Percentiles rank a stretch among this genome's conserved stretches.
phyloP scores from a whole-genome alignment of 2,113 vertebrate species.

The Tachysurus vachellii region DNA sequence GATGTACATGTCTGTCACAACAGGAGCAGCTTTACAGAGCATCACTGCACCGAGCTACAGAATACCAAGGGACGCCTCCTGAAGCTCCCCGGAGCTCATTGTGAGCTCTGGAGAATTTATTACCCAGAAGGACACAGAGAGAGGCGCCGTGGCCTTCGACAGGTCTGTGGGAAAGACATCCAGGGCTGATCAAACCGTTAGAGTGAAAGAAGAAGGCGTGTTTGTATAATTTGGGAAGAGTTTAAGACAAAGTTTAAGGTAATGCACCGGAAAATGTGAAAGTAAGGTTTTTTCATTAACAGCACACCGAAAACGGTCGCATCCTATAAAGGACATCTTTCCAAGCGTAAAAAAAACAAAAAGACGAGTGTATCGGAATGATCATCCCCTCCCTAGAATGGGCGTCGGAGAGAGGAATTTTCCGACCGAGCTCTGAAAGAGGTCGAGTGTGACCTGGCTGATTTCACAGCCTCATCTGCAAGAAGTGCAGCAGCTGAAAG shows the following conservation, averaged over 20 bases:
- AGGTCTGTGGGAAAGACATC: constrained; percentile 54
- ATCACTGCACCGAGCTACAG: neutral
- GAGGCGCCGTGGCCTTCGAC: constrained; percentile 51
- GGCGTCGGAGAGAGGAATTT: constrained; percentile 46
- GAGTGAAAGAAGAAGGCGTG: neutral
- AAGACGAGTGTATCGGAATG: neutral
- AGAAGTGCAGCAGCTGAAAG: neutral
- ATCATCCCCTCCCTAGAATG: constrained; percentile 44
- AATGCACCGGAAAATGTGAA: neutral
- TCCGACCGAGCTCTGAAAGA: constrained; percentile 46
- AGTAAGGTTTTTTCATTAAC: neutral
- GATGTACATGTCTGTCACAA: constrained; percentile 22
- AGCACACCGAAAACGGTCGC: neutral
- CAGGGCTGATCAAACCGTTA: constrained; percentile 9
- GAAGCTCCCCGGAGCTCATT: constrained; percentile 64
- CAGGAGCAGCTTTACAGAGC: neutral
- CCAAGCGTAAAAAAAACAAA: neutral
- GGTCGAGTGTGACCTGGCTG: constrained; percentile 15
- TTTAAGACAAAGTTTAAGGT: neutral
- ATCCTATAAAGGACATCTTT: neutral
- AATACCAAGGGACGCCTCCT: constrained; percentile 55
- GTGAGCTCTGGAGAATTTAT: constrained; percentile 65
- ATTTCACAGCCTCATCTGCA: constrained; percentile 11
- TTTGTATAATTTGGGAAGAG: constrained; percentile 30
- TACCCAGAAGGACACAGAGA: constrained; percentile 44